Base-by-base conservation (phyloP, 2,113 vertebrate genomes). In the Pyxicephalus adspersus region DNA sequence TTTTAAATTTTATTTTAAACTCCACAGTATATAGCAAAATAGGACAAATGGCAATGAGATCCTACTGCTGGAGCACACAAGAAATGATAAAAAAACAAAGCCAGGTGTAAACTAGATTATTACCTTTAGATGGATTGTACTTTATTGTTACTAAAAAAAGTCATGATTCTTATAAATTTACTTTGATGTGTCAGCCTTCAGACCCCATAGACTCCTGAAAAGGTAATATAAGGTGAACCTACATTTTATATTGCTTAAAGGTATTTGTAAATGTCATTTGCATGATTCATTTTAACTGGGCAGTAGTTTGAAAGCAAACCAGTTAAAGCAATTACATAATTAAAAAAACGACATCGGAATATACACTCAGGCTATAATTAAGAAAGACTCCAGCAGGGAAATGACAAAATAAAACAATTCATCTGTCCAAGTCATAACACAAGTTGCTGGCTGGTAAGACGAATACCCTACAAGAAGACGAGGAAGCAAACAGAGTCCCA, bases 351-450 rank as follows among this genome's bases (percentile, higher is more conserved):
- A 38, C 22, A 64, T 76, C 13, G 25, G 58, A 76, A 76, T 76
- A 63, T 51, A 63, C 38, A 51, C 55, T 75, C 50, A 38, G 34
- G 73, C 73, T 76, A 76, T 63, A 76, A 63, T 76, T 76, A 64
- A 63, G 73, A 76, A 11, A 76, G 73, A 34, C 73, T 76, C 58
- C 58, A 76, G 31, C 31, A 63, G 58, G 22, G 16, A 51, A 63
- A 63, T 51, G 19, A 61, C 28, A 60, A 75, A 75, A 76, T 76
- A 76, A 76, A 76, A 51, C 57, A 63, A 76, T 57, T 76, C 58
- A 51, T 76, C 34, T 51, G 58, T 64, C 73, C 73, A 76, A 76
- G 73, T 64, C 58, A 76, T 76, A 76, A 76, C 73, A 64, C 57
- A 51, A 63, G 34, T 26, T 50, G 73, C 58, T 76, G 57, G 16